Evolutionary conservation across 2,888 invertebrate species (phyloP).

Genomic region (Perizoma flavofasciatum): DNA sequence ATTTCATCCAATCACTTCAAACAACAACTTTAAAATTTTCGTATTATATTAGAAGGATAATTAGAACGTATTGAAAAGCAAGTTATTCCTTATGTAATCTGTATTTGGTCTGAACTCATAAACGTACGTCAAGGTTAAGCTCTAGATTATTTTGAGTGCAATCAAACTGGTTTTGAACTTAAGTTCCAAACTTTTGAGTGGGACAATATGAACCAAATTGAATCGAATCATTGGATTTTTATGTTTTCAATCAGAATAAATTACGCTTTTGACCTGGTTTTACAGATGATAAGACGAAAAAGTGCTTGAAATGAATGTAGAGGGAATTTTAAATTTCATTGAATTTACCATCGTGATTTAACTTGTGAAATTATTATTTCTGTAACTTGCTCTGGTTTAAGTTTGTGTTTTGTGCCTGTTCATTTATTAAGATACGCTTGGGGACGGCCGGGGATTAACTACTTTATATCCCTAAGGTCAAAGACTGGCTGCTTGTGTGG

Average conservation of each 20-base stretch:
- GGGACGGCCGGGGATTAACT: no score
- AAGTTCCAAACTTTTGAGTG: constrained; percentile 32
- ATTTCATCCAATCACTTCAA: no score
- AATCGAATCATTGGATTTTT: constrained; percentile 35
- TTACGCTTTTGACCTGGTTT: constrained; percentile 31
- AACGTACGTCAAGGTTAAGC: constrained; percentile 21
- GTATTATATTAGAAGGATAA: no score
- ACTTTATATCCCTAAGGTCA: no score
- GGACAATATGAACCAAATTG: constrained; percentile 33
- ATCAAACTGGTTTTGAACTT: constrained; percentile 22
- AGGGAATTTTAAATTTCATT: constrained; percentile 18
- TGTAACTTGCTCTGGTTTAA: not conserved
- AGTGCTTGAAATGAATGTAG: constrained; percentile 16
- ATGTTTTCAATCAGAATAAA: constrained; percentile 40
- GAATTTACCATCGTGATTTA: not conserved
- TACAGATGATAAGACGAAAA: constrained; percentile 25
- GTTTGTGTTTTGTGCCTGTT: no score
- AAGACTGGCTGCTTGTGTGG: no score
- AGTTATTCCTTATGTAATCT: no score
- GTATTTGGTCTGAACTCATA: constrained; percentile 10
- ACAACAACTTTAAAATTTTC: no score
- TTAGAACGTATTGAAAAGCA: no score
- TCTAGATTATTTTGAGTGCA: constrained; percentile 30
- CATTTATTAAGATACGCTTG: no score
- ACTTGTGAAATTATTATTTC: not conserved